Evolutionary conservation across 1,140 invertebrate species (phyloP).

Genomic region (Drosophila carrolli): DNA sequence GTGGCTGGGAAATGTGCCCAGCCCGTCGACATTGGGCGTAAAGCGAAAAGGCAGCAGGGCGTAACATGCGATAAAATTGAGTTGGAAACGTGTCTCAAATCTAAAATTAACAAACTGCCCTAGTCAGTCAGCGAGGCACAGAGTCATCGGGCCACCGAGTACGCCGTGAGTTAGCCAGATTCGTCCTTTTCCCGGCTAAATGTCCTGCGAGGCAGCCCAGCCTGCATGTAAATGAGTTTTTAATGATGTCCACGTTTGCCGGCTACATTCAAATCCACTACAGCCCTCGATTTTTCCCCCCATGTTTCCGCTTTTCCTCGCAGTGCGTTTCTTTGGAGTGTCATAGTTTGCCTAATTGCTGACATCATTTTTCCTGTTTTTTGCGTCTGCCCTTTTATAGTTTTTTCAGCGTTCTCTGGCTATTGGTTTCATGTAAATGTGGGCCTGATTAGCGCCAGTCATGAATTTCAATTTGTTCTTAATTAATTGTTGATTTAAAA

Average conservation of each 20-base stretch:
- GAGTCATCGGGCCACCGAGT: slow-evolving; percentile 18
- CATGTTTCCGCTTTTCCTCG: not conserved
- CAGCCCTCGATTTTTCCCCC: not conserved
- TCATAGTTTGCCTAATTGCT: slow-evolving; percentile 72
- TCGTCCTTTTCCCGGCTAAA: slow-evolving; percentile 34
- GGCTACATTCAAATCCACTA: slow-evolving; percentile 2
- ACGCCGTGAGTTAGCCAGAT: slow-evolving; percentile 46
- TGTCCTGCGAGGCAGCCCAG: slow-evolving; percentile 59
- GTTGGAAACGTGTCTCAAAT: slow-evolving; percentile 81
- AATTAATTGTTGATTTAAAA: slow-evolving; percentile 78
- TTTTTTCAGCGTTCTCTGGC: slow-evolving; percentile 40
- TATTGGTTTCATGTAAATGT: slow-evolving; percentile 77
- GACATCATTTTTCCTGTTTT: slow-evolving; percentile 64
- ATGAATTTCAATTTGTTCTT: slow-evolving; percentile 77
- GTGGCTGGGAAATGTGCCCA: slow-evolving; percentile 17
- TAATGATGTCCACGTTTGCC: slow-evolving; percentile 64
- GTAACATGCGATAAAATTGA: slow-evolving; percentile 84
- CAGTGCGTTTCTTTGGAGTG: slow-evolving; percentile 44
- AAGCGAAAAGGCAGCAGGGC: slow-evolving; percentile 79
- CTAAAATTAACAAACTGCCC: slow-evolving; percentile 77
- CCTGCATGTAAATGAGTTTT: slow-evolving; percentile 82
- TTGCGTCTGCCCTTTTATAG: slow-evolving; percentile 56
- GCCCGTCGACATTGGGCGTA: slow-evolving; percentile 50
- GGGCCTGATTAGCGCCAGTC: slow-evolving; percentile 69
- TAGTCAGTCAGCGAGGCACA: slow-evolving; percentile 36